These are phyloP conservation scores for Ibycter americanus DNA, from an alignment of 2,797 vertebrate genomes.

Conservation along the genomic window DNA sequence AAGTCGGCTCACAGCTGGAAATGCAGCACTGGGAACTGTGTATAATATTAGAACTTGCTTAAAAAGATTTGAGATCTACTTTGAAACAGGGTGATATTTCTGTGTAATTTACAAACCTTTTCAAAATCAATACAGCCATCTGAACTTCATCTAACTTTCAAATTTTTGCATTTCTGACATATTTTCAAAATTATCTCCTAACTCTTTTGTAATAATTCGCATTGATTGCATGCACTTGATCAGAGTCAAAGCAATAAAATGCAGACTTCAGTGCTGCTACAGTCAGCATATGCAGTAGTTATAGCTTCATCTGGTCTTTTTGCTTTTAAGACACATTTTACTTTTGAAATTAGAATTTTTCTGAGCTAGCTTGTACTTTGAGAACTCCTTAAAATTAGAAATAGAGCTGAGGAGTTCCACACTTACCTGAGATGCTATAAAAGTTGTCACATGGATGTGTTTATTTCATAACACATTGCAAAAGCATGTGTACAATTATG, in stretches of 20 bases:
- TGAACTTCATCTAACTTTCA: conserved; percentile 53
- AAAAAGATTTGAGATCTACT: conserved; percentile 35
- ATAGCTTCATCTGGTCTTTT: conserved; percentile 57
- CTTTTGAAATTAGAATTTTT: conserved; percentile 35
- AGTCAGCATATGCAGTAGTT: conserved; percentile 68
- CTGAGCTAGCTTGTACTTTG: conserved; percentile 23
- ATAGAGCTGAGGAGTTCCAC: background rate
- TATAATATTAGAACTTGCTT: conserved; percentile 37
- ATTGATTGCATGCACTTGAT: conserved; percentile 72
- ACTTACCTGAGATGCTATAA: conserved; percentile 46
- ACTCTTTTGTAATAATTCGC: conserved; percentile 65
- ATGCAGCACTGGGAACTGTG: background rate
- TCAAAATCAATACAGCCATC: conserved; percentile 68
- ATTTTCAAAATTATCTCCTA: conserved; percentile 72
- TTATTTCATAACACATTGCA: background rate
- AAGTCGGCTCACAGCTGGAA: background rate
- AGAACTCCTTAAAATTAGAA: background rate
- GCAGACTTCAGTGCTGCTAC: conserved; percentile 37
- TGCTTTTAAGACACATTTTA: background rate
- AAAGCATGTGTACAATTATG: background rate
- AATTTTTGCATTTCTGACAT: conserved; percentile 73
- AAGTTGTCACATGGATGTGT: background rate
- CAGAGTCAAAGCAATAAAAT: conserved; percentile 72
- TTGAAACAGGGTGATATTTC: conserved; percentile 44
- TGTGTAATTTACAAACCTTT: conserved; percentile 63